phyloP scores from a whole-genome alignment of 1,140 invertebrate species.

The Eufriesea mexicana region DNA sequence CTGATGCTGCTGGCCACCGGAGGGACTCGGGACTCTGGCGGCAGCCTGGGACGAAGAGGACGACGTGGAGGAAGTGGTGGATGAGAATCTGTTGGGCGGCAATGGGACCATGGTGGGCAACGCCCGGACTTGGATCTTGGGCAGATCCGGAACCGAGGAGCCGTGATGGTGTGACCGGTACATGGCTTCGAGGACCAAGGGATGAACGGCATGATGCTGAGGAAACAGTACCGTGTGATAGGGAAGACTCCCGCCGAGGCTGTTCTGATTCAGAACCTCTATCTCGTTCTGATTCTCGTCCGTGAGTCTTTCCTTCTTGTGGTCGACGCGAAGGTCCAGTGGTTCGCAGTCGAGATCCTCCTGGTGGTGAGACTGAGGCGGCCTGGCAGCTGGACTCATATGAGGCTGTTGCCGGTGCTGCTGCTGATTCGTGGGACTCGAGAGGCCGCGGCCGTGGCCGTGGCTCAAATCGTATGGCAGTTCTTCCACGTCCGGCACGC shows the following conservation, averaged over 20 bases:
- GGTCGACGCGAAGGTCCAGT: conserved; percentile 91
- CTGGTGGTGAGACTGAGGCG: conserved; percentile 71
- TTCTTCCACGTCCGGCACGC: conserved; percentile 82
- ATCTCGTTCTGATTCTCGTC: conserved; percentile 87
- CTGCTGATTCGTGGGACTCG: conserved; percentile 65
- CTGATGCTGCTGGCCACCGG: conserved; percentile 46
- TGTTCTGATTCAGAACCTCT: conserved; percentile 79
- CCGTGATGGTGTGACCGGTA: conserved; percentile 84
- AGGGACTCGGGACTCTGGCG: conserved; percentile 66
- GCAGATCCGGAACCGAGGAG: conserved; percentile 76
- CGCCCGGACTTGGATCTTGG: conserved; percentile 82
- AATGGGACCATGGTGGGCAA: conserved; percentile 80
- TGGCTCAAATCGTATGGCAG: conserved; percentile 85
- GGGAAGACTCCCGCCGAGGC: conserved; percentile 62
- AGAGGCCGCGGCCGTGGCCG: conserved; percentile 65
- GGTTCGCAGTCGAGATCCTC: conserved; percentile 84
- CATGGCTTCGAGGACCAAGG: conserved; percentile 88
- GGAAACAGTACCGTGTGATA: conserved; percentile 84
- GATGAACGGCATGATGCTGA: conserved; percentile 85
- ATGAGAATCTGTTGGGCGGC: conserved; percentile 79
- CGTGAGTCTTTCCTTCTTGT: conserved; percentile 88
- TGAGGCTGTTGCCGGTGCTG: conserved; percentile 77
- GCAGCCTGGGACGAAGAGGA: conserved; percentile 65
- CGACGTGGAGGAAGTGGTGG: conserved; percentile 69
- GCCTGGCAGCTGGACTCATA: conserved; percentile 83